Conservation (phyloP, 2,888 invertebrate genomes). For the Rosalia funebris region DNA sequence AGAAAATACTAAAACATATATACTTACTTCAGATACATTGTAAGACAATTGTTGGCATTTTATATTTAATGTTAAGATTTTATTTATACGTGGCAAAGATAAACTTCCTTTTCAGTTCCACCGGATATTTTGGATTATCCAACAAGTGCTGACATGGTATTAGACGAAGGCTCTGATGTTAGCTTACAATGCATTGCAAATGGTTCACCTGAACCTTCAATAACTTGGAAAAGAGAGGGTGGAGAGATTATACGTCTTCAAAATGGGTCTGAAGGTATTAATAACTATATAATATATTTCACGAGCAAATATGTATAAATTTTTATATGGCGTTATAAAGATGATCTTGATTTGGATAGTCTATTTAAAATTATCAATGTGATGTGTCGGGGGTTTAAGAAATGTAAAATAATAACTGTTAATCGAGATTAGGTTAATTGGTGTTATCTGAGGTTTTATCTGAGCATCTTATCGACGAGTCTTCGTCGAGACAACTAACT, state of each 20-base stretch:
- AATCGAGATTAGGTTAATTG: background rate
- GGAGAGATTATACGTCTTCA: slow-evolving; percentile 77
- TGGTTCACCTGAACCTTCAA: slow-evolving; percentile 87
- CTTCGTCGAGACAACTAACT: too few relatives aligned
- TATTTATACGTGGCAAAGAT: too few relatives aligned
- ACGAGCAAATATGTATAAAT: too few relatives aligned
- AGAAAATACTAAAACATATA: too few relatives aligned
- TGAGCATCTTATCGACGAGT: too few relatives aligned
- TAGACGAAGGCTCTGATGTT: slow-evolving; percentile 86
- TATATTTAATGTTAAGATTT: too few relatives aligned
- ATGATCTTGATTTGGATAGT: too few relatives aligned
- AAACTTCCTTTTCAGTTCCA: slow-evolving; percentile 80
- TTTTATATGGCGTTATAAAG: too few relatives aligned
- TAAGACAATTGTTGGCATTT: too few relatives aligned
- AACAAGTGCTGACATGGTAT: slow-evolving; percentile 86
- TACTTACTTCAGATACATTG: too few relatives aligned
- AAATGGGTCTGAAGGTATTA: slow-evolving; percentile 75
- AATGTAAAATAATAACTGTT: background rate
- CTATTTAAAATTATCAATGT: slow-evolving; percentile 1
- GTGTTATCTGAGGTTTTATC: background rate
- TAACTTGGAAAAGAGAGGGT: slow-evolving; percentile 88
- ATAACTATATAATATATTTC: too few relatives aligned
- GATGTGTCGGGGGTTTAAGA: background rate
- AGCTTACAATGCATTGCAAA: slow-evolving; percentile 87
- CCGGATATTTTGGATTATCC: slow-evolving; percentile 87